Evolutionary conservation across 2,113 vertebrate genomes (phyloP).

Genomic region (Syngnathus floridae): DNA sequence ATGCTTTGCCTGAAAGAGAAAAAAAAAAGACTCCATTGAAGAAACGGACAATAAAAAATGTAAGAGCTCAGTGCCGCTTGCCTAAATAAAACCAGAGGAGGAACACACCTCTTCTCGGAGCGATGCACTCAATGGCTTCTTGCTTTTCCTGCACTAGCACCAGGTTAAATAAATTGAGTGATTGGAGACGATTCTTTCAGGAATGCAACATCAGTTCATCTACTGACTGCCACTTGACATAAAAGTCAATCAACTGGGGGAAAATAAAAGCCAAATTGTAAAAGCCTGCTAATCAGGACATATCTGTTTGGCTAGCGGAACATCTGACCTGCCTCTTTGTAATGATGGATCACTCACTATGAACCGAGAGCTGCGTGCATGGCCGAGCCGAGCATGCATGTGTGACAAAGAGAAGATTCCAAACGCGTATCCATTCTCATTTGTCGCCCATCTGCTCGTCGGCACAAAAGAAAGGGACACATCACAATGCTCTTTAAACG

Average conservation of each 20-base stretch:
- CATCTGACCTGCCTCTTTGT: slow-evolving; percentile 60
- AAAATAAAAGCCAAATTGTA: slow-evolving; percentile 23
- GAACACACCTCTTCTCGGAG: slow-evolving; percentile 40
- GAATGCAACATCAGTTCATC: not conserved
- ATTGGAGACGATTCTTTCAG: slow-evolving; percentile 43
- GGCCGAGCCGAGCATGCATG: slow-evolving; percentile 49
- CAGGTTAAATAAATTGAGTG: slow-evolving; percentile 33
- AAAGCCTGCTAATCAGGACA: slow-evolving; percentile 44
- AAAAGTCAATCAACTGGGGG: not conserved
- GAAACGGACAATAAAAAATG: slow-evolving; percentile 56
- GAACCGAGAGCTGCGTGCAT: slow-evolving; percentile 42
- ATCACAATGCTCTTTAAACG: slow-evolving; percentile 55
- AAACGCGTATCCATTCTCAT: slow-evolving; percentile 65
- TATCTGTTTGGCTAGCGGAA: slow-evolving; percentile 56
- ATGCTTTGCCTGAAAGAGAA: slow-evolving; percentile 40
- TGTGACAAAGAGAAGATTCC: slow-evolving; percentile 60
- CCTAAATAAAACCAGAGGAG: slow-evolving; percentile 48
- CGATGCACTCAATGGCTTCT: slow-evolving; percentile 37
- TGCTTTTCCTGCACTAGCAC: slow-evolving; percentile 38
- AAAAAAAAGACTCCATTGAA: slow-evolving; percentile 30
- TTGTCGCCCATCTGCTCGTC: slow-evolving; percentile 64
- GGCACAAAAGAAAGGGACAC: slow-evolving; percentile 50
- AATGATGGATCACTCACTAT: slow-evolving; percentile 66
- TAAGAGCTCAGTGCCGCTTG: slow-evolving; percentile 31
- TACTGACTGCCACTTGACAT: slow-evolving; percentile 4